Base-by-base conservation (phyloP, 2,888 invertebrate species). In the Rutpela maculata region DNA sequence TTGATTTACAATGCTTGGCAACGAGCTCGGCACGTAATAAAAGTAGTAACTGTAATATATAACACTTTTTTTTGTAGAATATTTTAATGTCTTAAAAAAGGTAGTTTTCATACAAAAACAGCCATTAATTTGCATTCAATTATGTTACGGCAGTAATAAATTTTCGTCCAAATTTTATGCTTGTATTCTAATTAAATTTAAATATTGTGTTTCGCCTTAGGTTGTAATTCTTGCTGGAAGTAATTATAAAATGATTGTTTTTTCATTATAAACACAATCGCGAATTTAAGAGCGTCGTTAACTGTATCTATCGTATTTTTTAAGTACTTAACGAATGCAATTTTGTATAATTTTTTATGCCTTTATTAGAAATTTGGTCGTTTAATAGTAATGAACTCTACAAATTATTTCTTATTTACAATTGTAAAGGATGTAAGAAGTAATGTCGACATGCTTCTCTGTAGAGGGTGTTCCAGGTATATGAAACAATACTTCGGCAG, bases 141-240 rank as follows among this genome's bases (percentile, higher is more conserved):
- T 62, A 62, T 31, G 62, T 50, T 50, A 50, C 50, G 50, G n/a
- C 15, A 50, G 50, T 50, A 50, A 62, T 31, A 62, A 17, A 31
- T 62, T 62, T 62, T 62, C 62, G 62, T 62, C 19, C 18, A 12
- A 38, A 19, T 50, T 66, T 66, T 50, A 19, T 50, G 50, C 15
- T 22, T 22, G 15, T 66, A 15, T 66, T 62, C 17, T 62, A 31
- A 22, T 66, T 66, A 50, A 22, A 66, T 50, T 66, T 66, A 66
- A 66, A 66, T 19, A 66, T 50, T 22, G 22, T 60, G 15, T 15
- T 50, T 10, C 19, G 19, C 66, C 66, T 35, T 50, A 15, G 43
- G 26, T 60, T 60, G 11, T 31, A 50, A 15, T 50, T 66, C 12
- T 66, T 65, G 31, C 38, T n/a, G 31, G 38, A 65, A 65, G 59